phyloP scores from a whole-genome alignment of 1,140 invertebrate species.

The Galendromus occidentalis region DNA sequence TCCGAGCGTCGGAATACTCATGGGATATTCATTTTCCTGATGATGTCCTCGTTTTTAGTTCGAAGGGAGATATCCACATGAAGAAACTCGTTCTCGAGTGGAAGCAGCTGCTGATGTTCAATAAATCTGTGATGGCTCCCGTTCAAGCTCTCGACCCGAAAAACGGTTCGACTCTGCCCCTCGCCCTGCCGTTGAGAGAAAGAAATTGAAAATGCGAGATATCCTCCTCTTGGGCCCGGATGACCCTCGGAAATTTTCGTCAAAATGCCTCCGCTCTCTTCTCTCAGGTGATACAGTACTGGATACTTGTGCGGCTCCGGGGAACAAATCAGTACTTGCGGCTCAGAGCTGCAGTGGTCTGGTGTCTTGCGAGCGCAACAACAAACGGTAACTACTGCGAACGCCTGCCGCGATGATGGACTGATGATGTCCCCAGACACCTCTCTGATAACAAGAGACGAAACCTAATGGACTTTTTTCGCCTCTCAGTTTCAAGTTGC shows the following conservation, averaged over 20 bases:
- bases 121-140: background rate
- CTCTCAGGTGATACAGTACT: background rate
- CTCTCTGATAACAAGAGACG: background rate
- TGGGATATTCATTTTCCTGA: conserved; percentile 7
- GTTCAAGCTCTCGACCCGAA: background rate
- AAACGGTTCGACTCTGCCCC: too few species aligned
- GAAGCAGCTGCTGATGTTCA: background rate
- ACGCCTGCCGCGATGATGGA: background rate
- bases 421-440: background rate
- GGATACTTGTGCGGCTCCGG: background rate
- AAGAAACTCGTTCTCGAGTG: background rate
- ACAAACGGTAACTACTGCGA: background rate
- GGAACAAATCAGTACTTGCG: background rate
- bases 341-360: background rate
- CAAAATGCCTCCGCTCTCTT: background rate
- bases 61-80: background rate
- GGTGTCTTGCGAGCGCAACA: background rate
- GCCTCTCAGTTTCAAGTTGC: too few species aligned
- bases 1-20: background rate
- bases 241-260: background rate
- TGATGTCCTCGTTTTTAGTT: background rate
- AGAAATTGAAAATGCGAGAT: too few species aligned
- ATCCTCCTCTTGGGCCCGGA: too few species aligned
- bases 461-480: too few species aligned
- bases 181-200: too few species aligned